Evolutionary conservation across 2,888 invertebrate genomes (phyloP), one percentile per base, ranked within the genome.

Genomic region (Nasonovia ribisnigri): DNA sequence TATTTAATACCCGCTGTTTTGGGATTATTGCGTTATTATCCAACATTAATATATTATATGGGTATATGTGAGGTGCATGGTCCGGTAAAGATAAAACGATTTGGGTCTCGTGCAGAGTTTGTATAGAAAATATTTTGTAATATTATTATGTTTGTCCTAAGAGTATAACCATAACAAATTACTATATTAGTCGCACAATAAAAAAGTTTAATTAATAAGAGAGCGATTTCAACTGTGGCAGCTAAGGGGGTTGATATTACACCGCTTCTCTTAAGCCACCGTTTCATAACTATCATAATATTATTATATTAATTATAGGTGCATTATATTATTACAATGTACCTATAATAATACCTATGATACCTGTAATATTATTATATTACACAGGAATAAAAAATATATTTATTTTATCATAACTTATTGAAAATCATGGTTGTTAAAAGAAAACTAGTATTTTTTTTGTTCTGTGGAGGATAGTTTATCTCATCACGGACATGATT

Each of bases 1-100:
- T 77, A 36, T 77, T 77, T 77, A 77, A 77, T 77, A 77, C 77
- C 77, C 20, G 77, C 77, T 77, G 77, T 77, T 77, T 77, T 77
- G 77, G 77, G 77, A 77, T 77, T 77, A 77, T 36, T 77, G 36
- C 36, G 36, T 77, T 77, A 77, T 77, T 42, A 36, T 36, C 16
- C 16, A 24, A 77, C 77, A 36, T 77, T 36, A 77, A 36, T 77
- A 36, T 36, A 36, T 77, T 54, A 36, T 77, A 36, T 36, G 20
- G 0, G 20, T 77, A n/a, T 77, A 36, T 20, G 0, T 1, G n/a
- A 1, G 1, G 67, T n/a, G 20, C 36, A 36, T 36, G 77, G 77
- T 77, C 36, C 36, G 36, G 36, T 77, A 77, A 77, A 77, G 36
- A 77, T 77, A 77, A 77, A 77, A 42, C 77, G 36, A 77, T 77